Percentiles rank a stretch among this genome's conserved stretches.
Conservation (phyloP, 2,113 vertebrate genomes). For the Sinocyclocheilus maitianheensis region DNA sequence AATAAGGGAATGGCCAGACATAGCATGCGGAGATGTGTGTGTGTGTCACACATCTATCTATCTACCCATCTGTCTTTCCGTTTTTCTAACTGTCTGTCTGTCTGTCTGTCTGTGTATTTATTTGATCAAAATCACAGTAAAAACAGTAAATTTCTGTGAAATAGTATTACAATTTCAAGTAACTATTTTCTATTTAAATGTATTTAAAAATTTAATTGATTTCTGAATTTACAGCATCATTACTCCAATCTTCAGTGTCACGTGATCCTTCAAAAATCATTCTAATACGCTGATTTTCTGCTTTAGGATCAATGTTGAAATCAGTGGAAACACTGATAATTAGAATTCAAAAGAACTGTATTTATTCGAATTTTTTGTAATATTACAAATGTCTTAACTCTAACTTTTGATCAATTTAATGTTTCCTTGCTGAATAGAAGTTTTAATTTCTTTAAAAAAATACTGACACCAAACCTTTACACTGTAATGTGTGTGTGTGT, state of each 20-base stretch:
- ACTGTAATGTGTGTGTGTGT: neutral
- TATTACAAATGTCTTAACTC: too few species aligned
- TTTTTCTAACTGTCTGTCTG: neutral
- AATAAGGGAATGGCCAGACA: conserved; percentile 16
- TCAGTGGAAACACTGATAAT: too few species aligned
- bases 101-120: neutral
- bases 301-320: neutral
- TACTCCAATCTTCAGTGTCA: neutral
- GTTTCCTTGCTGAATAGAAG: too few species aligned
- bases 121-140: neutral
- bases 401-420: too few species aligned
- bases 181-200: neutral
- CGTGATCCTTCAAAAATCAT: neutral
- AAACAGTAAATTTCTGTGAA: neutral
- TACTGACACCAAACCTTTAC: neutral
- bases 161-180: neutral
- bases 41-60: neutral
- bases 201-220: neutral
- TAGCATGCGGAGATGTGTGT: neutral
- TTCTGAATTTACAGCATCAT: neutral
- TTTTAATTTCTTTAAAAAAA: neutral
- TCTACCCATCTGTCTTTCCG: neutral
- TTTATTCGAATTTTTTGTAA: too few species aligned
- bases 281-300: neutral
- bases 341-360: too few species aligned